phyloP scores from a whole-genome alignment of 2,113 vertebrate genomes.

The Anguilla japonica region DNA sequence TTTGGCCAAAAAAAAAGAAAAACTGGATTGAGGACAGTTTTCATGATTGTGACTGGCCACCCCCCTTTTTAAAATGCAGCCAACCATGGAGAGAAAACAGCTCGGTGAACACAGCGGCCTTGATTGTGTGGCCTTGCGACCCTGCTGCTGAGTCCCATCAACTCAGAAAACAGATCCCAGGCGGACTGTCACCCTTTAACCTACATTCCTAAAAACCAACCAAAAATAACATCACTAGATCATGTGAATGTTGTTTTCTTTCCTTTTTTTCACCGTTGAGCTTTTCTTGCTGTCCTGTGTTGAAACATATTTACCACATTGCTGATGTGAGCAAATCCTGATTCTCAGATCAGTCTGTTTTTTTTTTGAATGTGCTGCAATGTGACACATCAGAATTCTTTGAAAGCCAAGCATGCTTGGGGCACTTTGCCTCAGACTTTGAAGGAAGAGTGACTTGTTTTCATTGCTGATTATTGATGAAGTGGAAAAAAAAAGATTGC shows the following conservation, averaged over 20 bases:
- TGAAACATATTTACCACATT: neutral
- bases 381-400: neutral
- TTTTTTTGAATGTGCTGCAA: neutral
- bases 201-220: neutral
- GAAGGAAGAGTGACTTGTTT: neutral
- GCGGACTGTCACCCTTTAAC: conserved; percentile 1
- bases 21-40: conserved; percentile 43
- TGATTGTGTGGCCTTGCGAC: conserved; percentile 42
- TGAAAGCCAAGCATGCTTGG: neutral
- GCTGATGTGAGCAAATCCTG: neutral
- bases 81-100: conserved; percentile 32
- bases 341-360: neutral
- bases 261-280: neutral
- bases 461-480: conserved; percentile 13
- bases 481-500: conserved; percentile 13
- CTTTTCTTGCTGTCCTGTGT: neutral
- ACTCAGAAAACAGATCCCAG: conserved; percentile 27
- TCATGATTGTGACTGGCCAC: conserved; percentile 59
- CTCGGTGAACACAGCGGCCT: conserved; percentile 39
- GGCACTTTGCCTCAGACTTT: neutral
- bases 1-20: conserved; percentile 42
- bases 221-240: neutral
- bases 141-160: conserved; percentile 32
- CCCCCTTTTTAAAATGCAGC: conserved; percentile 53
- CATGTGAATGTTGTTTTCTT: neutral